phyloP scores from a whole-genome alignment of 1,140 invertebrate species.

The Batillaria attramentaria region DNA sequence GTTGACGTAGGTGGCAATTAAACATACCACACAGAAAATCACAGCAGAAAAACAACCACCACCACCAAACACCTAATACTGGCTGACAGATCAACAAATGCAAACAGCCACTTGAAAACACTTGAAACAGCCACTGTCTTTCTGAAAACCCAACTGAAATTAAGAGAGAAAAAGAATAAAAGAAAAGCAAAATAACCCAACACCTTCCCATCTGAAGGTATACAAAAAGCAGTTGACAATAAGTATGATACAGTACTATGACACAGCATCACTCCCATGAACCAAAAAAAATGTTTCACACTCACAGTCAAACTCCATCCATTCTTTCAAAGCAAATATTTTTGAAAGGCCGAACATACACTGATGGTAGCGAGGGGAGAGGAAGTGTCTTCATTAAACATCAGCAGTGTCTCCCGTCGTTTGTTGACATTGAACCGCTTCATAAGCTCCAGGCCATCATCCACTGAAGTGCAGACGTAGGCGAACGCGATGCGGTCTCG shows the following conservation, averaged over 20 bases:
- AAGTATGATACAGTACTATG: not conserved
- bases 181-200: too few relatives aligned
- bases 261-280: not conserved
- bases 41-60: too few relatives aligned
- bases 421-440: constrained; percentile 75
- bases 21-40: too few relatives aligned
- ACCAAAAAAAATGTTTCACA: not conserved
- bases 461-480: constrained; percentile 74
- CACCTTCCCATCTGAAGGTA: too few relatives aligned
- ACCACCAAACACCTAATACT: too few relatives aligned
- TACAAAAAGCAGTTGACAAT: too few relatives aligned
- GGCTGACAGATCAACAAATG: too few relatives aligned
- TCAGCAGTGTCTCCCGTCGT: constrained; percentile 84
- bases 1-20: too few relatives aligned
- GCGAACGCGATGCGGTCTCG: constrained; percentile 90
- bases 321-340: not conserved
- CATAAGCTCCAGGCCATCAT: constrained; percentile 67
- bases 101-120: too few relatives aligned
- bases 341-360: constrained; percentile 51
- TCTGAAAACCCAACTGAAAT: too few relatives aligned
- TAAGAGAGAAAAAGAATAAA: too few relatives aligned
- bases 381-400: constrained; percentile 91
- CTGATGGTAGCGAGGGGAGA: constrained; percentile 86
- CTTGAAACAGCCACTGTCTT: too few relatives aligned
- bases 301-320: not conserved